Evolutionary conservation across 2,113 vertebrate genomes (phyloP), one percentile per base, ranked within the genome.

Genomic region (Ondatra zibethicus): DNA sequence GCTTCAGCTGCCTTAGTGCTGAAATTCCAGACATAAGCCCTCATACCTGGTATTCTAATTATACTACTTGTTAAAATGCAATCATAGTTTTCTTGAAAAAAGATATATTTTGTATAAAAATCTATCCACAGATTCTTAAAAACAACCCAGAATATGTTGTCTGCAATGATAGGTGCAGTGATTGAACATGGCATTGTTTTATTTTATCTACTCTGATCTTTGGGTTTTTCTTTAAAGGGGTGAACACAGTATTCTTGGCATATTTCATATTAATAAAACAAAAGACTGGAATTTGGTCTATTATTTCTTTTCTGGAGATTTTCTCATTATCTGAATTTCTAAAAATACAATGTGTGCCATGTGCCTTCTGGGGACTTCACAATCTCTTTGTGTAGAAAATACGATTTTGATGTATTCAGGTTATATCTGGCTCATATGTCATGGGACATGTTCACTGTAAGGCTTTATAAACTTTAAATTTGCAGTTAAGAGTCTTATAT

Each of bases 361-460:
- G 29, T 84, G n/a, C 27, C 65, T 95, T 95, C 63, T 88, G 39
- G 76, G 33, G 78, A 95, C 25, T 89, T 96, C 73, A 68, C 0
- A 52, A 2, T 75, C 6, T 70, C 31, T 95, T 93, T 95, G 33
- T 89, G 0, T 92, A 89, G 92, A 88, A 36, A 75, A 70, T 89
- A 72, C 93, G 55, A n/a, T 94, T 96, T 96, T 95, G 50, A 95
- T 95, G 76, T 52, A 95, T 85, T 97, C 75, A 77, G 31, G 55
- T 87, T 97, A 58, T 78, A 78, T 65, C 89, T 96, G 80, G 42
- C 75, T 90, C 93, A 78, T 86, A 45, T 91, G 73, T 93, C 84
- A 93, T 58, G 42, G 27, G 61, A 78, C 94, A 31, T 91, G 19
- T 82, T 89, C 61, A 95, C 45, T 58, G 0, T 42, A 95, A 39